phyloP scores from a whole-genome alignment of 1,140 invertebrate species.

The Vanessa tameamea region DNA sequence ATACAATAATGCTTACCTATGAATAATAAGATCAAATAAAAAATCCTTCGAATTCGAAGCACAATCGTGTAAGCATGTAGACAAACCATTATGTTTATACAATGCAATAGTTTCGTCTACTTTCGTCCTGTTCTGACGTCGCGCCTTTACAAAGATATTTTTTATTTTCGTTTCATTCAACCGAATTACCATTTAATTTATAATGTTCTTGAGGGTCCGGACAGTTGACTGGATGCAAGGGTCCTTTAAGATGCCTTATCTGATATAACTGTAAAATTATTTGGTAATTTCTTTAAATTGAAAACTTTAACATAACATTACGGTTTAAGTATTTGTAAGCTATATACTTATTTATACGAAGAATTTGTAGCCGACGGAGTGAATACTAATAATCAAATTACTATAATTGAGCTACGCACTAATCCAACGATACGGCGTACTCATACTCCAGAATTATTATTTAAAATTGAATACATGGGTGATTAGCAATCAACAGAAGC shows the following conservation, averaged over 20 bases:
- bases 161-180: conserved; percentile 55
- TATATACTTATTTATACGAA: not conserved
- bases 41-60: conserved; percentile 49
- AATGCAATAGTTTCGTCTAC: conserved; percentile 58
- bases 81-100: conserved; percentile 70
- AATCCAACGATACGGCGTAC: conserved; percentile 3
- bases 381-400: conserved; percentile 22
- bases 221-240: conserved; percentile 6
- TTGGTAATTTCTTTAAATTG: too few species aligned
- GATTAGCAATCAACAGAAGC: conserved; percentile 48
- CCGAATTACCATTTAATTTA: conserved; percentile 56
- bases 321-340: not conserved
- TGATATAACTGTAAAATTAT: not conserved
- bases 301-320: not conserved
- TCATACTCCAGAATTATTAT: conserved; percentile 35
- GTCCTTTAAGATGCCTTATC: not conserved
- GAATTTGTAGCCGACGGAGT: not conserved
- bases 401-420: conserved; percentile 22
- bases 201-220: conserved; percentile 31
- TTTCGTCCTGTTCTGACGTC: conserved; percentile 45
- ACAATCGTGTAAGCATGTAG: conserved; percentile 67
- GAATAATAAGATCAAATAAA: conserved; percentile 74
- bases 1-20: conserved; percentile 67
- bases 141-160: conserved; percentile 46
- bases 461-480: conserved; percentile 49